Conservation (phyloP, 2,888 invertebrate species). For the Dicranocentrus wangi region DNA sequence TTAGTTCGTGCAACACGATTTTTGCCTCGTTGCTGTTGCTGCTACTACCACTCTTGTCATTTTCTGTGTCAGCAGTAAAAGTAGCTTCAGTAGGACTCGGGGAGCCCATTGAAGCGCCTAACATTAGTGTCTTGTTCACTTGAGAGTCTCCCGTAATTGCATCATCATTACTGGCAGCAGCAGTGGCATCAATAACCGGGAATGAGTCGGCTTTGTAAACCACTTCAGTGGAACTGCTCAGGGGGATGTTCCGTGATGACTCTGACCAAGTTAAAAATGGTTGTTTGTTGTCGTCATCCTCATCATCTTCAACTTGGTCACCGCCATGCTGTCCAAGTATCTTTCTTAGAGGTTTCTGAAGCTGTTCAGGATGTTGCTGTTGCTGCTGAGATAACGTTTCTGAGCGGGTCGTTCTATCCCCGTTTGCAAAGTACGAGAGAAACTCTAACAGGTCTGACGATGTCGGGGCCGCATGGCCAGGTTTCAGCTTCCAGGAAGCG, state of each 20-base stretch:
- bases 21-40: constrained; percentile 34
- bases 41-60: not conserved
- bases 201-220: constrained; percentile 21
- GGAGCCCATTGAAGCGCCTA: too few relatives aligned
- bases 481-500: constrained; percentile 72
- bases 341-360: constrained; percentile 30
- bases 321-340: constrained; percentile 34
- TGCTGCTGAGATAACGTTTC: constrained; percentile 14
- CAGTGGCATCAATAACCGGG: not conserved
- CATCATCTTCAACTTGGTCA: not conserved
- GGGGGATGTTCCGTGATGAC: constrained; percentile 63
- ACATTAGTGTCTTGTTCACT: too few relatives aligned
- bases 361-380: not conserved
- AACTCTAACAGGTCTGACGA: constrained; percentile 70
- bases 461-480: constrained; percentile 66
- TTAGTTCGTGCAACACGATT: constrained; percentile 71
- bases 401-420: constrained; percentile 48
- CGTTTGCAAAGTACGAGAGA: constrained; percentile 67
- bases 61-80: constrained; percentile 26
- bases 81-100: not conserved
- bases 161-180: not conserved
- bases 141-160: not conserved
- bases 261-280: constrained; percentile 71
- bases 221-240: constrained; percentile 28
- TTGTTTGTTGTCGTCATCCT: constrained; percentile 40